Evolutionary conservation across 1,140 invertebrate genomes (phyloP).

Genomic region (Antheraea mylitta): DNA sequence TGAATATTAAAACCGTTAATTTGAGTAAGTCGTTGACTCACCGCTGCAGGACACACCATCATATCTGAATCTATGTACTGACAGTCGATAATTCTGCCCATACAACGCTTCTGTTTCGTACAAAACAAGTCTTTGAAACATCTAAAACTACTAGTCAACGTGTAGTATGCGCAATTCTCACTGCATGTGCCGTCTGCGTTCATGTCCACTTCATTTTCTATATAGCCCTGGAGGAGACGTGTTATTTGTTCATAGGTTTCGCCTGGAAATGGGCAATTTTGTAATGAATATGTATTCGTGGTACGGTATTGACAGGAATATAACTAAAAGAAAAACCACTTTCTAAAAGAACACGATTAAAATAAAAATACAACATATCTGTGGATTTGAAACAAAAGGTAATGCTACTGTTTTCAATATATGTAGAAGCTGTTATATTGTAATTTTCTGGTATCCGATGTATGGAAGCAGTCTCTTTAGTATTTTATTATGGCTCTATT

Average conservation of each 20-base stretch:
- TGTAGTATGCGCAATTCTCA: conserved; percentile 90
- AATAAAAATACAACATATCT: no score
- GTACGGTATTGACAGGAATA: no score
- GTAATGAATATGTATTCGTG: no score
- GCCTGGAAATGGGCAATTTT: conserved; percentile 49
- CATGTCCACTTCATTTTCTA: conserved; percentile 93
- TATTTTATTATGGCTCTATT: no score
- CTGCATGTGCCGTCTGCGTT: conserved; percentile 86
- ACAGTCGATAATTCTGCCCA: conserved; percentile 88
- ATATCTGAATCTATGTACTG: conserved; percentile 91
- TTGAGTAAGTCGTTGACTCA: not conserved
- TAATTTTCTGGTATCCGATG: no score
- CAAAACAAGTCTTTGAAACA: conserved; percentile 88
- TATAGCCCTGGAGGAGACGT: conserved; percentile 90
- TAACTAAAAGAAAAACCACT: no score
- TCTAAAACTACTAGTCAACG: conserved; percentile 83
- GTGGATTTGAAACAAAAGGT: no score
- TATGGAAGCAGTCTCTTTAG: no score
- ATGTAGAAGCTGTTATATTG: no score
- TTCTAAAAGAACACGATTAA: no score
- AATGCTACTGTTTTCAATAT: no score
- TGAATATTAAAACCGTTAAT: no score
- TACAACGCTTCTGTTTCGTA: conserved; percentile 82
- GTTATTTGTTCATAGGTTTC: conserved; percentile 88
- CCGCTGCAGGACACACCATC: conserved; percentile 85